A percentile compares a stretch with the other conserved stretches of the same genome.
These are phyloP conservation scores for Coregonus suidteri DNA, from an alignment of 2,797 vertebrate genomes.

Conservation along the genomic window DNA sequence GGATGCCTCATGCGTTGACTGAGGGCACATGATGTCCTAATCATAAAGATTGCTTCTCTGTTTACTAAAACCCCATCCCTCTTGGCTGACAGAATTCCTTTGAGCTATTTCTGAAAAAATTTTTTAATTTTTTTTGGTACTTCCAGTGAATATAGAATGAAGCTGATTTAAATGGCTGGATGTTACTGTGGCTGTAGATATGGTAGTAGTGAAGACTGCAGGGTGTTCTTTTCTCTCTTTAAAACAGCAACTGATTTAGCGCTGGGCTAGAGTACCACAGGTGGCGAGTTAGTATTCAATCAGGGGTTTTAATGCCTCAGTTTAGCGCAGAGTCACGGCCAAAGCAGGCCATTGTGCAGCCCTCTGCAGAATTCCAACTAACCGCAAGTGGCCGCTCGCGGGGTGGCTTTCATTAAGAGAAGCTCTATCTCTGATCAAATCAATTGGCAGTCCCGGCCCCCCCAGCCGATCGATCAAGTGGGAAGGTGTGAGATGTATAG, in stretches of 20 bases:
- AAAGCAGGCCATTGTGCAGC: conserved; percentile 51
- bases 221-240: conserved; percentile 31
- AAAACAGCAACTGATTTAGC: conserved; percentile 52
- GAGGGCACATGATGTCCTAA: conserved; percentile 66
- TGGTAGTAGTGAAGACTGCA: conserved; percentile 35
- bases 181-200: conserved; percentile 7
- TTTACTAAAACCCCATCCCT: conserved; percentile 64
- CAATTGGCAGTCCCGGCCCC: conserved; percentile 55
- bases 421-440: conserved; percentile 68
- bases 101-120: conserved; percentile 34
- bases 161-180: too few species aligned
- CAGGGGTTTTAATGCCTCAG: conserved; percentile 66
- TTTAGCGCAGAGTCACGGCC: conserved; percentile 63
- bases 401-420: conserved; percentile 45
- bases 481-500: conserved; percentile 69
- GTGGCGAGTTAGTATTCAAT: conserved; percentile 67
- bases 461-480: conserved; percentile 65
- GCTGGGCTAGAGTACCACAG: conserved; percentile 53
- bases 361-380: conserved; percentile 67
- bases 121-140: conserved; percentile 56
- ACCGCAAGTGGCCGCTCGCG: conserved; percentile 61
- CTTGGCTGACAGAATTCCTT: conserved; percentile 56
- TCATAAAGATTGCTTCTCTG: conserved; percentile 48
- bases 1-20: conserved; percentile 66
- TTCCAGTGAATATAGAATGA: conserved; percentile 56